Percentiles rank a stretch among this genome's conserved stretches.
phyloP scores from a whole-genome alignment of 2,797 vertebrate species.

The Dallia pectoralis region DNA sequence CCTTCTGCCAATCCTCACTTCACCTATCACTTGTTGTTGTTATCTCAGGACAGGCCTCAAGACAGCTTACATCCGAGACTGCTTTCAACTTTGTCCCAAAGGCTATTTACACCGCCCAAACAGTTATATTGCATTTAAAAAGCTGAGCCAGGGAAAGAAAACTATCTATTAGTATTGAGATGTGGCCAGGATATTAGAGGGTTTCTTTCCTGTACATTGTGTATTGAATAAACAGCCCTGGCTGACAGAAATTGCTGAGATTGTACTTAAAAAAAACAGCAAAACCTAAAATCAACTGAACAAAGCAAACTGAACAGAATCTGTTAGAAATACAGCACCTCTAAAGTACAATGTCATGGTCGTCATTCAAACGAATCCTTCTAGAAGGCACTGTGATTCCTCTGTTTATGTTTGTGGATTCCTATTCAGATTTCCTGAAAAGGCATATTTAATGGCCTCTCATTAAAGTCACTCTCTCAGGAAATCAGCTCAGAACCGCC shows the following conservation, averaged over 20 bases:
- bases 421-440: slow-evolving; percentile 43
- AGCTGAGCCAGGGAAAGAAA: background rate
- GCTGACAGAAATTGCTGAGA: background rate
- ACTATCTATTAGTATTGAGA: background rate
- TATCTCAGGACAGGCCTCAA: too few species aligned
- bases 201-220: background rate
- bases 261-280: background rate
- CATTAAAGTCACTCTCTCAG: slow-evolving; percentile 60
- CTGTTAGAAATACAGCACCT: background rate
- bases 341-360: background rate
- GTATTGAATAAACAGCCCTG: background rate
- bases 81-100: too few species aligned
- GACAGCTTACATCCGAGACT: too few species aligned
- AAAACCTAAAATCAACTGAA: background rate
- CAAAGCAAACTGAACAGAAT: background rate
- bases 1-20: too few species aligned
- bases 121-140: too few species aligned
- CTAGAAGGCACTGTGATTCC: background rate
- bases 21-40: too few species aligned
- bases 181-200: background rate
- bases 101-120: too few species aligned
- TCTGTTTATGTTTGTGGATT: slow-evolving; percentile 22
- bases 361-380: background rate
- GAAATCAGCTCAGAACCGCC: slow-evolving; percentile 60
- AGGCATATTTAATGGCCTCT: slow-evolving; percentile 69